These are phyloP conservation scores for Linurgus olivaceus DNA, from an alignment of 2,797 vertebrate genomes.

Conservation along the genomic window DNA sequence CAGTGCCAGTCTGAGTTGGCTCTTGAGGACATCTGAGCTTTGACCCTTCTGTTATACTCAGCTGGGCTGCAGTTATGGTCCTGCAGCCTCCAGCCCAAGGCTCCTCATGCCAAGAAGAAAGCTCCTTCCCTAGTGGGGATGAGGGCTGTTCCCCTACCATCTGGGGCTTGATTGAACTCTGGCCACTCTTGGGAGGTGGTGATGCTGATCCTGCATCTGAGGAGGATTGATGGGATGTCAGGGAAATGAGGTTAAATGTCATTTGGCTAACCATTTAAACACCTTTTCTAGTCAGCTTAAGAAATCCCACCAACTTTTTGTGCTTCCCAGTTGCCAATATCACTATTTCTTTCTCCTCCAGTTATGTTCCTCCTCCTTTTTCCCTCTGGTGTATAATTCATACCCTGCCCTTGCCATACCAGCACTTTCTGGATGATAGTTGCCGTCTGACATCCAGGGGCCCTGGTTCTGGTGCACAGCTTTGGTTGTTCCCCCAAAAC, in stretches of 20 bases:
- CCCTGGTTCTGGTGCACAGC: accelerated
- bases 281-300: not conserved
- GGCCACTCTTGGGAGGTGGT: not conserved
- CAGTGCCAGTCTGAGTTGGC: not conserved
- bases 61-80: not conserved
- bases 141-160: not conserved
- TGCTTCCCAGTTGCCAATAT: not conserved
- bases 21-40: not conserved
- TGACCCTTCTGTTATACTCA: not conserved
- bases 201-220: not conserved
- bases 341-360: not conserved
- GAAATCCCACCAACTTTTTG: not conserved
- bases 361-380: not conserved
- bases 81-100: not conserved
- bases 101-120: not conserved
- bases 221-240: not conserved
- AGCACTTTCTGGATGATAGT: not conserved
- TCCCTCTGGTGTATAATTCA: not conserved
- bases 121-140: not conserved
- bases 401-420: not conserved
- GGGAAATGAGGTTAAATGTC: not conserved
- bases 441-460: not conserved
- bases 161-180: not conserved
- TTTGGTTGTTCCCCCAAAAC: not conserved
- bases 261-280: not conserved